phyloP scores from a whole-genome alignment of 2,888 invertebrate species.

The Apamea anceps region DNA sequence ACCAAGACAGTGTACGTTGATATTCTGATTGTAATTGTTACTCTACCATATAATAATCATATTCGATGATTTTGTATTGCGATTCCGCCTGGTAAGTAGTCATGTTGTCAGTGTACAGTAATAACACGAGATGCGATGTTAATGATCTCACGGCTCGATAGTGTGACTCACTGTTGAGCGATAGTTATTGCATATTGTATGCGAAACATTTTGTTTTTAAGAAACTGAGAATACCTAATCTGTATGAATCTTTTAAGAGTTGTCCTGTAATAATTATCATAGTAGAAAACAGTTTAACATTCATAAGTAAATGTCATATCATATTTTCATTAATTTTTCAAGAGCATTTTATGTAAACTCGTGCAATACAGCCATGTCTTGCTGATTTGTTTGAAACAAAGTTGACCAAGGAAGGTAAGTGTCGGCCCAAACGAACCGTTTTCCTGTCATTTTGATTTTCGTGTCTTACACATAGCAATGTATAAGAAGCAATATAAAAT shows the following conservation, averaged over 20 bases:
- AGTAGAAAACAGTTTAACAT: slow-evolving; percentile 51
- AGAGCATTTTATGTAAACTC: slow-evolving; percentile 57
- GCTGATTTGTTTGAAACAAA: slow-evolving; percentile 45
- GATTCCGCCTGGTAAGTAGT: slow-evolving; percentile 69
- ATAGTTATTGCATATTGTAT: slow-evolving; percentile 59
- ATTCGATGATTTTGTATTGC: slow-evolving; percentile 65
- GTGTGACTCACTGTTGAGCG: slow-evolving; percentile 57
- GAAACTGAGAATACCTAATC: slow-evolving; percentile 50
- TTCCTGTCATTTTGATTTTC: slow-evolving; percentile 69
- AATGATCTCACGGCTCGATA: slow-evolving; percentile 65
- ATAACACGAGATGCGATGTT: slow-evolving; percentile 65
- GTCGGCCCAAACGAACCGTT: slow-evolving; percentile 66
- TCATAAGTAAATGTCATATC: slow-evolving; percentile 46
- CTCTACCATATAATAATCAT: slow-evolving; percentile 59
- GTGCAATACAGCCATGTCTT: slow-evolving; percentile 59
- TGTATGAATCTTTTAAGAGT: slow-evolving; percentile 54
- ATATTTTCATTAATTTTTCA: slow-evolving; percentile 52
- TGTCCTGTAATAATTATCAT: slow-evolving; percentile 46
- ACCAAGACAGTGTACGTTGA: slow-evolving; percentile 60
- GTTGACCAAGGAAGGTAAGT: slow-evolving; percentile 59
- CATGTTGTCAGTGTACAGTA: slow-evolving; percentile 63
- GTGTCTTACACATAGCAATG: slow-evolving; percentile 65
- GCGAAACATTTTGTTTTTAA: slow-evolving; percentile 57
- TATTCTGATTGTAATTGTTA: slow-evolving; percentile 62
- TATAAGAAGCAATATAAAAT: slow-evolving; percentile 72